Evolutionary conservation across 1,140 invertebrate species (phyloP), one percentile per base, ranked within the genome.

Genomic region (Macrobrachium nipponense): DNA sequence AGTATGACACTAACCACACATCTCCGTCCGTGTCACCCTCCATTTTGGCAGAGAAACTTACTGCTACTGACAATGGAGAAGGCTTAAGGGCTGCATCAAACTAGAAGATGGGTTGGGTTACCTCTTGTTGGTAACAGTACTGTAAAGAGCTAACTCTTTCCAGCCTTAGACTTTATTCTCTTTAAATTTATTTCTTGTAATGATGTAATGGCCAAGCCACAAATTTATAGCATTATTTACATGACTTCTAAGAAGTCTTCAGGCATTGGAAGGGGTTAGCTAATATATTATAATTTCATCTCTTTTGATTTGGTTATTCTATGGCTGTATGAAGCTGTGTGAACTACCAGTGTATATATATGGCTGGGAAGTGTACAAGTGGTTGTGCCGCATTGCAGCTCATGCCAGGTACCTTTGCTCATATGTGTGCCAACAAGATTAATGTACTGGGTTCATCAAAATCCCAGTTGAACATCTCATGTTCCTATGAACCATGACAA

Each of bases 401-500:
- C 60, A 72, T 86, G 78, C 77, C 84, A 86, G 77, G 84, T 86
- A 86, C 66, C 68, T 86, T 86, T 86, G 84, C 84, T 86, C 84
- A 86, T 75, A 68, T 86, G 82, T 83, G 84, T 86, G 84, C 84
- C 84, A 86, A 86, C 77, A 86, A 51, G 51, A 61, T 79, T 43
- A 61, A 59, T 66, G 51, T 36, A 20, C 84, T 73, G 77, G 84
- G 84, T 60, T 80, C 18, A 80, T 75, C 64, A 36, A 51, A 61
- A 51, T 86, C 84, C 84, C 78, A 62, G 62, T 85, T 75, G 66
- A 86, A 80, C 84, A 86, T 85, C 76, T 51, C 60, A 86, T 87
- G 85, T 87, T 87, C 85, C 85, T 87, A 87, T 81, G 79, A 87
- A 77, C 85, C 85, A 87, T 87, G 85, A 87, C 85, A 86, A 86